Evolutionary conservation across 2,113 vertebrate genomes (phyloP).

Genomic region (Tor tambroides): DNA sequence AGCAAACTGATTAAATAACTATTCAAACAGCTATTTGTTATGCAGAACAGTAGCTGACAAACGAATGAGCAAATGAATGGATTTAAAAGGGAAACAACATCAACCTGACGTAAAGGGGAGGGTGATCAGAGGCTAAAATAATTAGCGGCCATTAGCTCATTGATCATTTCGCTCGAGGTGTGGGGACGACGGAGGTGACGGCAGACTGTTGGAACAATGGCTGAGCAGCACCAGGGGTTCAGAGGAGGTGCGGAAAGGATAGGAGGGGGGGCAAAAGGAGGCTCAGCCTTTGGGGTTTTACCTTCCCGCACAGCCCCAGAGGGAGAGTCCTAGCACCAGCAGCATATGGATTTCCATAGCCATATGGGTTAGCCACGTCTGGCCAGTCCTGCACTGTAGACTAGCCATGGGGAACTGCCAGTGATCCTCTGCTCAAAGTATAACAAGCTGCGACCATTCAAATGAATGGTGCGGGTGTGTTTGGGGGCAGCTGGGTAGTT

Average conservation of each 20-base stretch:
- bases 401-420: slow-evolving; percentile 85
- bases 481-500: slow-evolving; percentile 38
- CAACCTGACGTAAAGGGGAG: slow-evolving; percentile 46
- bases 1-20: no score
- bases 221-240: slow-evolving; percentile 67
- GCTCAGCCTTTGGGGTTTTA: slow-evolving; percentile 85
- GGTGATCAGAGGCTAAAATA: slow-evolving; percentile 84
- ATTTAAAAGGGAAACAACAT: slow-evolving; percentile 17
- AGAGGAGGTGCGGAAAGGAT: slow-evolving; percentile 38
- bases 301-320: slow-evolving; percentile 83
- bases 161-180: slow-evolving; percentile 73
- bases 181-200: slow-evolving; percentile 68
- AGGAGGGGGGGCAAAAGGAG: slow-evolving; percentile 65
- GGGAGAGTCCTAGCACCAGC: slow-evolving; percentile 87
- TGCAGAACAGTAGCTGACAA: slow-evolving; percentile 47
- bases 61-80: slow-evolving; percentile 19
- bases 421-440: slow-evolving; percentile 78
- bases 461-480: neutral
- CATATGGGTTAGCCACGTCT: slow-evolving; percentile 95
- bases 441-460: slow-evolving; percentile 51
- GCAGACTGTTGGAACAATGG: slow-evolving; percentile 97
- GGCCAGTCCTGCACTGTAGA: slow-evolving; percentile 84
- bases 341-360: slow-evolving; percentile 98
- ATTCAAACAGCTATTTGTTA: neutral
- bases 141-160: slow-evolving; percentile 84